Evolutionary conservation across 2,797 vertebrate genomes (phyloP).

Genomic region (Okamejei kenojei): DNA sequence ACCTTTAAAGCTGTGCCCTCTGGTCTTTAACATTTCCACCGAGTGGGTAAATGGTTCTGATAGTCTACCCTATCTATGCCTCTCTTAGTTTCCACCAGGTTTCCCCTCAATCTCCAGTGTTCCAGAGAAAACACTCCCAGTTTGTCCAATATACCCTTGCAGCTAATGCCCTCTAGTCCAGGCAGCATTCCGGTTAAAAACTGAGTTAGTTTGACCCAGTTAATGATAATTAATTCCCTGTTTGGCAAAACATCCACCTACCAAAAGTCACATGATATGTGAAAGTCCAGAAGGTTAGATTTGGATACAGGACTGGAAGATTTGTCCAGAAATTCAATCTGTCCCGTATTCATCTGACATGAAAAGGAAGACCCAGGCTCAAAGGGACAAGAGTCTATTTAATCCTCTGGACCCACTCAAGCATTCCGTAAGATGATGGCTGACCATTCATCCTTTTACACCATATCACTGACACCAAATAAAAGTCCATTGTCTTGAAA

Average conservation of each 20-base stretch:
- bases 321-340: neutral
- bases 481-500: neutral
- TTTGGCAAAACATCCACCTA: neutral
- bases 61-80: too few species aligned
- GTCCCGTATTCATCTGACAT: neutral
- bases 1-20: too few species aligned
- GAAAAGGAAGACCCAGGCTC: neutral
- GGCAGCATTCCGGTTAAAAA: too few species aligned
- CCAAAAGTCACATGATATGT: neutral
- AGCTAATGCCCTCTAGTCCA: too few species aligned
- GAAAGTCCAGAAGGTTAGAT: neutral
- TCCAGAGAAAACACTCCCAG: too few species aligned
- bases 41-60: too few species aligned
- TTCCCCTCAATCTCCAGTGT: too few species aligned
- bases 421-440: neutral
- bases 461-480: neutral
- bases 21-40: too few species aligned
- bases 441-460: neutral
- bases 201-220: too few species aligned
- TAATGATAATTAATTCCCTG: neutral
- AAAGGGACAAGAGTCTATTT: neutral
- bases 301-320: neutral
- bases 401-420: neutral
- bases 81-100: too few species aligned
- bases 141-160: too few species aligned